Evolutionary conservation across 2,888 invertebrate genomes (phyloP).

Genomic region (Scelioninae gen. 2): DNA sequence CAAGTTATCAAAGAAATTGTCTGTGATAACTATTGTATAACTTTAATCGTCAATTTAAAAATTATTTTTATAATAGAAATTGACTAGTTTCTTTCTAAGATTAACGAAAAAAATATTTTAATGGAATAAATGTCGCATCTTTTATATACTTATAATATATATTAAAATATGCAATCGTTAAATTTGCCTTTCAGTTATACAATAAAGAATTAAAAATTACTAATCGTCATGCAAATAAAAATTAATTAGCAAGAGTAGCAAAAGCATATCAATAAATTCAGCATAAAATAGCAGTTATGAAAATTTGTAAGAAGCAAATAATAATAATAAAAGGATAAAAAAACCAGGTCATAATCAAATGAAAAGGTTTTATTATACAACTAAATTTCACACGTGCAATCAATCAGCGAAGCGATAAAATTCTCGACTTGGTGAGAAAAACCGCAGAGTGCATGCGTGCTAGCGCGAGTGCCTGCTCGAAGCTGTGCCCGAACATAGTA

Average conservation of each 20-base stretch:
- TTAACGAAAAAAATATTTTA: too few relatives aligned
- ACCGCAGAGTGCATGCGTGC: constrained; percentile 13
- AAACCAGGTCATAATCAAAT: constrained; percentile 41
- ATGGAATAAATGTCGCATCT: too few relatives aligned
- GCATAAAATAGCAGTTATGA: background rate
- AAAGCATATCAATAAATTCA: background rate
- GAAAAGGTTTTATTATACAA: constrained; percentile 49
- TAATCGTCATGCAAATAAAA: background rate
- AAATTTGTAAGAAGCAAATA: constrained; percentile 18
- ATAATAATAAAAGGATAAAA: constrained; percentile 29
- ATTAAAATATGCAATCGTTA: too few relatives aligned
- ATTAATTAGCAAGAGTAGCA: background rate
- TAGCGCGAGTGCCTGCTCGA: background rate
- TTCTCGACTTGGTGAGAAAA: constrained; percentile 43
- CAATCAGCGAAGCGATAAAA: constrained; percentile 30
- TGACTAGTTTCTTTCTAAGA: too few relatives aligned
- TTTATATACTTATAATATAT: too few relatives aligned
- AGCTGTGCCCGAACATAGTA: background rate
- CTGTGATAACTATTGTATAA: too few relatives aligned
- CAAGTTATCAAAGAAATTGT: too few relatives aligned
- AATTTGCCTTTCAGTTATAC: too few relatives aligned
- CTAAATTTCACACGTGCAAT: constrained; percentile 45
- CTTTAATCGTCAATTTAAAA: too few relatives aligned
- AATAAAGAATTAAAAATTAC: too few relatives aligned
- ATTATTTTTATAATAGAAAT: too few relatives aligned